Conservation (phyloP, 1,140 invertebrate genomes). For the Drosophila nannoptera region DNA sequence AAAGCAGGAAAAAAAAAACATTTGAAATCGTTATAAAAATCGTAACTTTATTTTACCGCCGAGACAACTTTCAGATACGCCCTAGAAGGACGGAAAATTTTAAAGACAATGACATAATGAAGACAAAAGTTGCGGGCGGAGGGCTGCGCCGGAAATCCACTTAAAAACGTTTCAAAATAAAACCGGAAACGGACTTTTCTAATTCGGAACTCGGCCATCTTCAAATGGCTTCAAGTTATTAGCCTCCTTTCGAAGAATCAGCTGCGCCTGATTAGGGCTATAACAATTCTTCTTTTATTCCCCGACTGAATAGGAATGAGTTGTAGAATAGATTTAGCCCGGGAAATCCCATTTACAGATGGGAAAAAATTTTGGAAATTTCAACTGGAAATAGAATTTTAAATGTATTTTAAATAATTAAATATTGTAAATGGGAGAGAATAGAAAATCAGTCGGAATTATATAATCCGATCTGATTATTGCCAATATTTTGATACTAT, state of each 20-base stretch:
- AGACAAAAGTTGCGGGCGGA: slow-evolving; percentile 38
- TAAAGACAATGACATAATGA: slow-evolving; percentile 54
- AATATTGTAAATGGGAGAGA: too few species aligned
- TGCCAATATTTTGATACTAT: too few species aligned
- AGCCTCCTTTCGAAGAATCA: neutral
- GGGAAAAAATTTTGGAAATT: too few species aligned
- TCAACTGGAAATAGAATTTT: too few species aligned
- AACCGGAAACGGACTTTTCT: slow-evolving; percentile 29
- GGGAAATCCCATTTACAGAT: too few species aligned
- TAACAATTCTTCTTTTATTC: neutral
- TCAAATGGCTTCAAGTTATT: slow-evolving; percentile 12
- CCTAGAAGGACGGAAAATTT: slow-evolving; percentile 20
- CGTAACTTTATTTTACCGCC: slow-evolving; percentile 54
- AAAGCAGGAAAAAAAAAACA: slow-evolving; percentile 21
- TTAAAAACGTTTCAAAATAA: slow-evolving; percentile 33
- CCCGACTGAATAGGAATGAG: too few species aligned
- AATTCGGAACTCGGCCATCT: slow-evolving; percentile 19
- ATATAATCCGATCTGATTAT: too few species aligned
- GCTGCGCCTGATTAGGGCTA: neutral
- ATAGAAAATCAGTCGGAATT: too few species aligned
- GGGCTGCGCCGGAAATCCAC: slow-evolving; percentile 27
- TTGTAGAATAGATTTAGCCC: too few species aligned
- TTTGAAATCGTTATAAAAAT: slow-evolving; percentile 68
- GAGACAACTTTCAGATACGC: slow-evolving; percentile 48
- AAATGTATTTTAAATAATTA: too few species aligned